Evolutionary conservation across 2,113 vertebrate species (phyloP).

Genomic region (Salvator merianae): DNA sequence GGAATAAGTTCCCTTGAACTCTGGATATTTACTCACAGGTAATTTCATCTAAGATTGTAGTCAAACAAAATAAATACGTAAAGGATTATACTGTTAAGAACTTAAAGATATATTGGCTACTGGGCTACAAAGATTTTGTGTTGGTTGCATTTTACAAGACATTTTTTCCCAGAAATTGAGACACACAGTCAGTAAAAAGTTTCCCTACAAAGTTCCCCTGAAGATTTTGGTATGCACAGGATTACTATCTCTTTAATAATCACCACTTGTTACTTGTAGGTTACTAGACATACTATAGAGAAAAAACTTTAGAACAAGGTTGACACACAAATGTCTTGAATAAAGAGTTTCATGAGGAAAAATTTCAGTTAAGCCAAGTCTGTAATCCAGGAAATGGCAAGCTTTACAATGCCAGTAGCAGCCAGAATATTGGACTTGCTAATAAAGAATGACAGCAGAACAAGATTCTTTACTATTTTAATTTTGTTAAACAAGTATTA

Average conservation of each 20-base stretch:
- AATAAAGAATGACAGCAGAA: background rate
- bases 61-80: background rate
- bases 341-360: background rate
- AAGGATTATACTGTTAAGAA: background rate
- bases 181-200: background rate
- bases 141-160: background rate
- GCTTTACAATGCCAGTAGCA: background rate
- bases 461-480: background rate
- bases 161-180: background rate
- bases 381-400: background rate
- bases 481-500: rapidly evolving
- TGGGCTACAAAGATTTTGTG: no score
- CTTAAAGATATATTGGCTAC: no score
- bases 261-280: background rate
- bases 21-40: background rate
- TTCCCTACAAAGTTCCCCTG: background rate
- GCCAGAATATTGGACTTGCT: background rate
- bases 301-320: background rate
- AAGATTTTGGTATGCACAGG: background rate
- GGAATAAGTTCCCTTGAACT: background rate
- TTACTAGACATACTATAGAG: background rate
- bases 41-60: background rate
- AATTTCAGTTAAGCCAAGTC: background rate
- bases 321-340: background rate
- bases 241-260: conserved; percentile 2